These are phyloP conservation scores for Steinernema carpocapsae DNA, from an alignment of 2,888 invertebrate genomes.

Conservation along the genomic window DNA sequence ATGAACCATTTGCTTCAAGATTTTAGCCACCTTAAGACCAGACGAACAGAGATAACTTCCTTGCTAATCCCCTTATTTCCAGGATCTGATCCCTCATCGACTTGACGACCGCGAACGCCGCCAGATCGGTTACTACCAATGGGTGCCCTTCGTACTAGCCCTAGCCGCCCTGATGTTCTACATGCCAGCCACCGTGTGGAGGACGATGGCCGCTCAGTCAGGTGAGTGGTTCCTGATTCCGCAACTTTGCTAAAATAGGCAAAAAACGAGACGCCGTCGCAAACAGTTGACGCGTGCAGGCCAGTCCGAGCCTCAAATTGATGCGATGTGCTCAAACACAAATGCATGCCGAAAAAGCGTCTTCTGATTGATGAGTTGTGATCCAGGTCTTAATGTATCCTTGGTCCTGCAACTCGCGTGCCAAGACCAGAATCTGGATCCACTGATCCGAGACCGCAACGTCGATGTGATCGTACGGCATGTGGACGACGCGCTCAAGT, in stretches of 20 bases:
- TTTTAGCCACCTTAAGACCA: neutral
- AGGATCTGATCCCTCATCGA: slow-evolving; percentile 69
- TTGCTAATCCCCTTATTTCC: slow-evolving; percentile 55
- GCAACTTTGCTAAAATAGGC: neutral
- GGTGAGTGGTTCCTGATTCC: slow-evolving; percentile 48
- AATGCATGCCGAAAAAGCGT: neutral
- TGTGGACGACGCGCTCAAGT: slow-evolving; percentile 71
- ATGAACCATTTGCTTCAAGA: no score
- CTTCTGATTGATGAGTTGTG: neutral
- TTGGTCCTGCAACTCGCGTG: slow-evolving; percentile 68
- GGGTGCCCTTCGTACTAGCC: slow-evolving; percentile 68
- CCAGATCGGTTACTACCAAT: slow-evolving; percentile 67
- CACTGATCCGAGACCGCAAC: slow-evolving; percentile 71
- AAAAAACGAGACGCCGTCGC: neutral
- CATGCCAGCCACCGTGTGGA: slow-evolving; percentile 68
- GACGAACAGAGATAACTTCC: neutral
- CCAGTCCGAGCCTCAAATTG: neutral
- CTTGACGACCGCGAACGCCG: slow-evolving; percentile 68
- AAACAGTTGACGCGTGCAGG: neutral
- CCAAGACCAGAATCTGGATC: slow-evolving; percentile 70
- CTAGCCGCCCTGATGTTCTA: slow-evolving; percentile 68
- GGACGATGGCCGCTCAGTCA: slow-evolving; percentile 66
- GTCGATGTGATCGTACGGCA: slow-evolving; percentile 72
- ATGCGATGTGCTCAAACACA: neutral
- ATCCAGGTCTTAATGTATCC: slow-evolving; percentile 70